Evolutionary conservation across 2,113 vertebrate species (phyloP).

Genomic region (Syngnathus scovelli): DNA sequence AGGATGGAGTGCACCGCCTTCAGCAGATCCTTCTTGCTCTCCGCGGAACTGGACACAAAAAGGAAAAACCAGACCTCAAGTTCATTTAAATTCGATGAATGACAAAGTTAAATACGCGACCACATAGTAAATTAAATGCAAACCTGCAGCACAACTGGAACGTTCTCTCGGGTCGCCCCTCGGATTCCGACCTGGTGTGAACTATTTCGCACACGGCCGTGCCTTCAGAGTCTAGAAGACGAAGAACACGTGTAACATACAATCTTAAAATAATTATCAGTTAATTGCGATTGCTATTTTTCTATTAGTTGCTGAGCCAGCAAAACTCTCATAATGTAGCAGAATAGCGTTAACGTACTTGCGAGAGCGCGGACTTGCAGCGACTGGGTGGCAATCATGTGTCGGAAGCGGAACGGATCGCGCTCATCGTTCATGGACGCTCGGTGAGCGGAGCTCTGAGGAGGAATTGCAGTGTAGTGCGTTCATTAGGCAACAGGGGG

Average conservation of each 20-base stretch:
- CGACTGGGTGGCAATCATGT: slow-evolving; percentile 92
- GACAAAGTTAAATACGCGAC: too few relatives aligned
- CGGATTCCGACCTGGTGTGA: slow-evolving; percentile 89
- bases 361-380: slow-evolving; percentile 84
- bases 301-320: slow-evolving; percentile 17
- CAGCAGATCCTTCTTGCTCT: slow-evolving; percentile 90
- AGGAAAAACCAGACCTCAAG: not conserved
- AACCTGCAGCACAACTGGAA: slow-evolving; percentile 97
- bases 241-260: slow-evolving; percentile 5
- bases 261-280: not conserved
- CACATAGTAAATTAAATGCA: not conserved
- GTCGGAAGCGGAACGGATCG: slow-evolving; percentile 90
- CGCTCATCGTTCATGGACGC: slow-evolving; percentile 82
- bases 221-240: slow-evolving; percentile 79
- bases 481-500: slow-evolving; percentile 36
- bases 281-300: slow-evolving; percentile 13
- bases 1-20: slow-evolving; percentile 89
- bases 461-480: slow-evolving; percentile 29
- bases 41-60: slow-evolving; percentile 75
- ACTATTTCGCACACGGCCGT: slow-evolving; percentile 87
- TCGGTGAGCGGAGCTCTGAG: slow-evolving; percentile 84
- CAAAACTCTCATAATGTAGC: slow-evolving; percentile 6
- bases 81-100: too few relatives aligned
- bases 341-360: slow-evolving; percentile 57
- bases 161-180: slow-evolving; percentile 89